phyloP scores from a whole-genome alignment of 1,140 invertebrate genomes.

The Sarcophaga bullata region DNA sequence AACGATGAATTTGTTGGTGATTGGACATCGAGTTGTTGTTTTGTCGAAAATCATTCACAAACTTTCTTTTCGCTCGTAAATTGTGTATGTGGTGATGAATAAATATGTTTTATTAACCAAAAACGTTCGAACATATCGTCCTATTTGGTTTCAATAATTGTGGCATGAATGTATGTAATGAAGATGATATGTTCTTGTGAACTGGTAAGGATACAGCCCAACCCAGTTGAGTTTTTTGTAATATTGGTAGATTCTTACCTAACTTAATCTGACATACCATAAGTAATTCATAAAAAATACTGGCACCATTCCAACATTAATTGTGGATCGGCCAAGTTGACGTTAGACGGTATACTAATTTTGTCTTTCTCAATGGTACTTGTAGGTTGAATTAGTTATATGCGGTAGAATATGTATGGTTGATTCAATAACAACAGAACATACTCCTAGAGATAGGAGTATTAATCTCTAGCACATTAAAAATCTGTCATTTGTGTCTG shows the following conservation, averaged over 20 bases:
- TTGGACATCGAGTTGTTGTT: conserved; percentile 23
- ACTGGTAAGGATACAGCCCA: neutral
- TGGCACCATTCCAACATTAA: conserved; percentile 26
- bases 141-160: neutral
- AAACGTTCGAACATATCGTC: neutral
- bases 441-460: no score
- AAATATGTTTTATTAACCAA: conserved; percentile 16
- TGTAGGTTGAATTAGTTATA: no score
- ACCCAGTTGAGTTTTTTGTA: neutral
- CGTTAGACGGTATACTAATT: neutral
- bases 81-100: neutral
- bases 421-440: no score
- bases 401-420: no score
- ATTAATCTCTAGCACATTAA: no score
- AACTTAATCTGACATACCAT: neutral
- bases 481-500: no score
- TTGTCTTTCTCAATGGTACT: neutral
- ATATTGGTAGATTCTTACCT: neutral
- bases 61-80: neutral
- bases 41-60: conserved; percentile 23
- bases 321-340: conserved; percentile 28
- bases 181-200: neutral
- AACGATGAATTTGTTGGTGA: conserved; percentile 26
- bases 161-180: neutral
- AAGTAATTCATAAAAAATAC: neutral